phyloP scores from a whole-genome alignment of 2,888 invertebrate genomes.

The Perizoma affinitatum region DNA sequence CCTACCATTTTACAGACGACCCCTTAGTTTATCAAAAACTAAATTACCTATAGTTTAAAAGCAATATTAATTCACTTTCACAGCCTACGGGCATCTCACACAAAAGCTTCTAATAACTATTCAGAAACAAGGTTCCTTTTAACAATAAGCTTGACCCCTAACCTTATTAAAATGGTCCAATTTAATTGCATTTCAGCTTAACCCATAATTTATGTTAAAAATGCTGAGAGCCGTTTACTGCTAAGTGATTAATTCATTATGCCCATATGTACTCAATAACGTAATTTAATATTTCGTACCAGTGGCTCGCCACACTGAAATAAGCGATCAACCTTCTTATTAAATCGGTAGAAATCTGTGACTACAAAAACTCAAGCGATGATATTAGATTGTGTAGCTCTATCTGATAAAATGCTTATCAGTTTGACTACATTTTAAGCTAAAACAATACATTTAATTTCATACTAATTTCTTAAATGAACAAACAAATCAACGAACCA shows the following conservation, averaged over 20 bases:
- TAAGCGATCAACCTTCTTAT: too few species aligned
- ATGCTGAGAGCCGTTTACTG: not conserved
- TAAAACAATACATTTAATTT: constrained; percentile 11
- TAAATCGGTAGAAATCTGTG: too few species aligned
- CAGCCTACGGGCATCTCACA: constrained; percentile 45
- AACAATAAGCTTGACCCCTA: constrained; percentile 48
- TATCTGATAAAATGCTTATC: too few species aligned
- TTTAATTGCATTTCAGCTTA: constrained; percentile 27
- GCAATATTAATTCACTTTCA: constrained; percentile 47
- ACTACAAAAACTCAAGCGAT: too few species aligned
- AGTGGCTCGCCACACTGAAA: too few species aligned
- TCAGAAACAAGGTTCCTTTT: constrained; percentile 51
- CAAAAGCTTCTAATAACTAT: constrained; percentile 49
- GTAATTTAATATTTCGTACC: not conserved
- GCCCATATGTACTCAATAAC: not conserved
- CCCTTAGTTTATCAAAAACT: constrained; percentile 8
- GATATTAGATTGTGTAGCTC: too few species aligned
- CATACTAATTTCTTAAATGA: constrained; percentile 28
- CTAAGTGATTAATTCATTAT: constrained; percentile 1
- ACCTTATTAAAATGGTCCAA: constrained; percentile 39
- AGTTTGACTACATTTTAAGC: constrained; percentile 9
- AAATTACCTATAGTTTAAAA: constrained; percentile 34
- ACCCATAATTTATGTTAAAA: constrained; percentile 10
- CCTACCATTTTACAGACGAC: constrained; percentile 4
- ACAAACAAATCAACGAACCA: constrained; percentile 43